phyloP scores from a whole-genome alignment of 2,797 vertebrate genomes.

The Lepilemur ruficaudatus region DNA sequence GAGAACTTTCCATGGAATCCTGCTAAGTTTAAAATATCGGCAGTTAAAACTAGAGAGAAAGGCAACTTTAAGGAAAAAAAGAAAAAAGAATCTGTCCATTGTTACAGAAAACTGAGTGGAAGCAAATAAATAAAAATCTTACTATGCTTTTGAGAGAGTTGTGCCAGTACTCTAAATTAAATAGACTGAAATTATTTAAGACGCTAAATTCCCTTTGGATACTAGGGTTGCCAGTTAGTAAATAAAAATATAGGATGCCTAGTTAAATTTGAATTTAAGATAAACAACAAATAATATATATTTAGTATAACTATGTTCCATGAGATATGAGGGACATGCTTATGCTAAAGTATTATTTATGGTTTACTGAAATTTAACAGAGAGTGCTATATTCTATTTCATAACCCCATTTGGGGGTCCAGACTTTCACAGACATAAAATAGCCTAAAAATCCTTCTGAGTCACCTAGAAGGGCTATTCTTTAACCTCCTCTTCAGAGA shows the following conservation, averaged over 20 bases:
- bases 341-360: constrained; percentile 4
- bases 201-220: not conserved
- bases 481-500: not conserved
- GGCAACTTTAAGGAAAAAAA: not conserved
- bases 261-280: not conserved
- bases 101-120: not conserved
- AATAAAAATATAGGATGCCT: not conserved
- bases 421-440: not conserved
- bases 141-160: not conserved
- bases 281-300: not conserved
- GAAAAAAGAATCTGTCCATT: not conserved
- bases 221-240: not conserved
- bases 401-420: not conserved
- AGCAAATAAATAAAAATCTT: not conserved
- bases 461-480: fast-evolving
- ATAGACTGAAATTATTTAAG: not conserved
- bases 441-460: not conserved
- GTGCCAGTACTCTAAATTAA: not conserved
- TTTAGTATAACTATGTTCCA: not conserved
- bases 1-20: not conserved
- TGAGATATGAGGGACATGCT: not conserved
- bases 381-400: not conserved
- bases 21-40: not conserved
- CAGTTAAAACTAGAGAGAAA: not conserved
- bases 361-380: not conserved